phyloP scores from a whole-genome alignment of 1,140 invertebrate genomes.

The Drosophila sucinea region DNA sequence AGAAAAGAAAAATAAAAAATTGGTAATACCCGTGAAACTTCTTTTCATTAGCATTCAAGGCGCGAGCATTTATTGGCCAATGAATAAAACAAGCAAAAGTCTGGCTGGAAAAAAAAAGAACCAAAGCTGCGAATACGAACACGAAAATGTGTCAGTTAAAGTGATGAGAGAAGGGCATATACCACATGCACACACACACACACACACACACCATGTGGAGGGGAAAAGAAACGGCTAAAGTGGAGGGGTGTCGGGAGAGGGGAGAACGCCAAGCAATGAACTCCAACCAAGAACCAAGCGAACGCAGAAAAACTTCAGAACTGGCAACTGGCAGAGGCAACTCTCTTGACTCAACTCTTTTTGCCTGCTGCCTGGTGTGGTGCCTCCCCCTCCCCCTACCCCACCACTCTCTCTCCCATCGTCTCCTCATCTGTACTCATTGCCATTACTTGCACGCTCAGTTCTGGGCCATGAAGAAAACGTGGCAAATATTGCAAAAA shows the following conservation, averaged over 20 bases:
- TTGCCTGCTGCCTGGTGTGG: conserved; percentile 28
- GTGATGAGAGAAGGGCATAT: conserved; percentile 14
- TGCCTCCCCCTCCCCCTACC: neutral
- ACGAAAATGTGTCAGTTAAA: conserved; percentile 67
- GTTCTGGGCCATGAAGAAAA: conserved; percentile 44
- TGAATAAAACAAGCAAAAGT: conserved; percentile 57
- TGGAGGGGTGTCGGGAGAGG: neutral
- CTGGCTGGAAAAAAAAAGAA: conserved; percentile 17
- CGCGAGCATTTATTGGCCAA: conserved; percentile 35
- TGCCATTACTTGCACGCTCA: conserved; percentile 53
- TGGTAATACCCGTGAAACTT: conserved; percentile 26
- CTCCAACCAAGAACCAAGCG: conserved; percentile 26
- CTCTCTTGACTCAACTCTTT: conserved; percentile 46
- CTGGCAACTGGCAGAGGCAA: conserved; percentile 17
- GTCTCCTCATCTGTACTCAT: conserved; percentile 3
- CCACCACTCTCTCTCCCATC: neutral
- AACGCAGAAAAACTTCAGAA: conserved; percentile 41
- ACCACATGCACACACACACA: conserved; percentile 20
- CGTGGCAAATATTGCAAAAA: conserved; percentile 66
- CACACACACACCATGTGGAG: conserved; percentile 49
- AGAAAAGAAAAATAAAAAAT: neutral
- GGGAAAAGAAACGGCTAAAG: neutral
- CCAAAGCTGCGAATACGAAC: conserved; percentile 30
- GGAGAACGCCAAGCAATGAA: conserved; percentile 43
- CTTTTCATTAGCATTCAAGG: conserved; percentile 61